A percentile compares a stretch with the other conserved stretches of the same genome.
phyloP scores from a whole-genome alignment of 2,888 invertebrate genomes.

The Thymelicus sylvestris region DNA sequence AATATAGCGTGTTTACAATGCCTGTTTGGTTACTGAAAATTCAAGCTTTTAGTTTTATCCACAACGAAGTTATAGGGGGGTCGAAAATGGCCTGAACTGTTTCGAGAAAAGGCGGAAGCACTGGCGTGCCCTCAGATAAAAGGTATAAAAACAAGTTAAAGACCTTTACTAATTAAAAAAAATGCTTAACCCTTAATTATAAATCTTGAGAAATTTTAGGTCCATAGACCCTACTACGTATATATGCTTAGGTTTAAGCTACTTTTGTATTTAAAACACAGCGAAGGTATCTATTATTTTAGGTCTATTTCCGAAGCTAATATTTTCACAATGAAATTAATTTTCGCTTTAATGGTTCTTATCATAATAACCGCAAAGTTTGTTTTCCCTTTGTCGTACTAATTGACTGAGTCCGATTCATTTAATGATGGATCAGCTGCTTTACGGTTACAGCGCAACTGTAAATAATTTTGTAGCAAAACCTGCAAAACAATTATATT shows the following conservation, averaged over 20 bases:
- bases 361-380: slow-evolving; percentile 25
- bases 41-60: too few relatives aligned
- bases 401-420: slow-evolving; percentile 20
- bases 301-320: slow-evolving; percentile 29
- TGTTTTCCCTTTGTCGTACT: slow-evolving; percentile 24
- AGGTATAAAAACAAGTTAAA: too few relatives aligned
- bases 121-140: too few relatives aligned
- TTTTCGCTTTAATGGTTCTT: slow-evolving; percentile 30
- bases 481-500: not conserved
- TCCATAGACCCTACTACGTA: too few relatives aligned
- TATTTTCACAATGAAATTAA: slow-evolving; percentile 40
- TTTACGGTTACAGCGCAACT: not conserved
- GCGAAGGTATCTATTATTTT: slow-evolving; percentile 27
- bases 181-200: too few relatives aligned
- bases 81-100: too few relatives aligned
- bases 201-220: too few relatives aligned
- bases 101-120: too few relatives aligned
- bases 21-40: too few relatives aligned
- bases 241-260: slow-evolving; percentile 8
- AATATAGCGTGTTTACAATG: too few relatives aligned
- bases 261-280: slow-evolving; percentile 12
- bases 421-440: slow-evolving; percentile 20
- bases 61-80: too few relatives aligned
- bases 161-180: too few relatives aligned
- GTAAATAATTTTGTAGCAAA: not conserved